Evolutionary conservation across 2,888 invertebrate species (phyloP).

Genomic region (Julus scandinavius): DNA sequence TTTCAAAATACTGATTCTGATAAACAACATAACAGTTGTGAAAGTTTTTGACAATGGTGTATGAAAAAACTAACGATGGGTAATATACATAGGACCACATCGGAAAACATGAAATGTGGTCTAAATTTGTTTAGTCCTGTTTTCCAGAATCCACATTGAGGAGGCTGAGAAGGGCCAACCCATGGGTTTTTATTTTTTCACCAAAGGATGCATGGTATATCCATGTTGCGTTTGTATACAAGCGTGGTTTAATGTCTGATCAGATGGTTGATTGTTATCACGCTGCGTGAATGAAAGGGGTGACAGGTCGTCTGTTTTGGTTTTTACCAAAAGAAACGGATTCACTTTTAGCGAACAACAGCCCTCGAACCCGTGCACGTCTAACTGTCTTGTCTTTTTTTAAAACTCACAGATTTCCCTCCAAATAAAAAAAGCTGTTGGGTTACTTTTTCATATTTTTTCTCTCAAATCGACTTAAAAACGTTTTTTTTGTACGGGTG

Average conservation of each 20-base stretch:
- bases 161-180: too few species aligned
- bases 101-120: too few species aligned
- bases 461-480: constrained; percentile 16
- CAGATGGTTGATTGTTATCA: constrained; percentile 50
- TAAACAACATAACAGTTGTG: too few species aligned
- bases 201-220: neutral
- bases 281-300: constrained; percentile 50
- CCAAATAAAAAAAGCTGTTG: neutral
- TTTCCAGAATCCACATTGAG: too few species aligned
- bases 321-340: neutral
- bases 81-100: too few species aligned
- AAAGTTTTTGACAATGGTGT: too few species aligned
- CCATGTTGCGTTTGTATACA: neutral
- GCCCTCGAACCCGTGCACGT: constrained; percentile 18
- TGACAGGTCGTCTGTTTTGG: constrained; percentile 46
- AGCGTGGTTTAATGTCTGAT: constrained; percentile 39
- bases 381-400: constrained; percentile 25
- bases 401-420: neutral
- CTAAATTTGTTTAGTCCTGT: too few species aligned
- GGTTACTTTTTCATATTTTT: constrained; percentile 26
- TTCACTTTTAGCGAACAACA: constrained; percentile 14
- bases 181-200: neutral
- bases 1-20: too few species aligned
- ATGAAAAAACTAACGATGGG: too few species aligned
- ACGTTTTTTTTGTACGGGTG: neutral